Evolutionary conservation across 2,888 invertebrate species (phyloP), one percentile per base, ranked within the genome.

Genomic region (Melinaea marsaeus): DNA sequence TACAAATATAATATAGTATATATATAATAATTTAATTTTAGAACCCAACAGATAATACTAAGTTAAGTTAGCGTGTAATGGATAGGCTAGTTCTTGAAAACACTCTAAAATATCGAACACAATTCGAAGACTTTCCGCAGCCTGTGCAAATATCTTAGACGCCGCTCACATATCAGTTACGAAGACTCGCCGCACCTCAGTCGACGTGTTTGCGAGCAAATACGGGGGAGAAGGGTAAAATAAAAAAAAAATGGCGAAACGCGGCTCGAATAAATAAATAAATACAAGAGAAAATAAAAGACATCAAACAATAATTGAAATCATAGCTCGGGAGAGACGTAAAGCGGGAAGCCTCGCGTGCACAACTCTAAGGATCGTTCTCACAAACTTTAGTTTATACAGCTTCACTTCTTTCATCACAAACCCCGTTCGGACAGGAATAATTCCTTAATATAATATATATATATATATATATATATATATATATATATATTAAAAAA

Each of bases 261-360:
- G 83, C 79, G 80, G 78, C 82, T 83, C 84, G 84, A 88, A 87
- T 85, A 87, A 88, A 22, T 22, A 22, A 22, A 22, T 22, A 22
- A 22, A 22, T 22, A 88, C 86, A 89, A 78, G 84, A 83, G 81
- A 84, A 81, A 85, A 90, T 88, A 85, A 88, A 89, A 85, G 86
- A 86, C 83, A 84, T 88, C 85, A 86, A 89, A 89, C 80, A 87
- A 86, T 88, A 89, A 89, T 89, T 88, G 90, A 89, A 90, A 89
- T 88, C 87, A 87, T 86, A 83, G 84, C 81, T 76, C 71, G 75
- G 73, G 79, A 77, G 76, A 71, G 71, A 69, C 70, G 63, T 80
- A 71, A 78, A 77, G 77, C 75, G 75, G 70, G 78, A 80, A 79
- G 75, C 78, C 82, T 62, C 72, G 75, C 68, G 74, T 72, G 71